Conservation (phyloP, 2,797 vertebrate genomes). For the Mus minutoides region DNA sequence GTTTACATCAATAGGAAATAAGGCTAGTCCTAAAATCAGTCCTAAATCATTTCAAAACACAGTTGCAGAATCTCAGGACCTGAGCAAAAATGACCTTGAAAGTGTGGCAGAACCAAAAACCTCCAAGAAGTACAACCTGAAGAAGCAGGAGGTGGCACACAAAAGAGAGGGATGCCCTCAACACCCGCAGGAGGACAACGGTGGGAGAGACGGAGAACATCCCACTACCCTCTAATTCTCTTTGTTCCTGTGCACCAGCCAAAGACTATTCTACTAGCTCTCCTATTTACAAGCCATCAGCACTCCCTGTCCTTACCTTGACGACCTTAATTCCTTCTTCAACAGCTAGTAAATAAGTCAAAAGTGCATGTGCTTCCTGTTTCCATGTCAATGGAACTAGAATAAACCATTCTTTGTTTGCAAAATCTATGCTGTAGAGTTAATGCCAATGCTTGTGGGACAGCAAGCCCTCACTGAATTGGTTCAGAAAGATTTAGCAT, state of each 20-base stretch:
- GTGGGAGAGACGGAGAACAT: not conserved
- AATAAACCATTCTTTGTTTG: not conserved
- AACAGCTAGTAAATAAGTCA: not conserved
- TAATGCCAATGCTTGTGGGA: not conserved
- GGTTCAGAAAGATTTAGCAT: not conserved
- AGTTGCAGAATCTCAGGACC: not conserved
- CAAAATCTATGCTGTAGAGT: not conserved
- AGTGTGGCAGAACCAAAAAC: not conserved
- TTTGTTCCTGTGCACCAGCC: no score
- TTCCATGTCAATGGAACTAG: no score
- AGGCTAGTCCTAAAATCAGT: not conserved
- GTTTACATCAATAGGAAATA: not conserved
- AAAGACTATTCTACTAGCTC: not conserved
- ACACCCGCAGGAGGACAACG: no score
- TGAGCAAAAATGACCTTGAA: not conserved
- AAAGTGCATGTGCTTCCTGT: not conserved
- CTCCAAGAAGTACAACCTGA: not conserved
- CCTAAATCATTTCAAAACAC: not conserved
- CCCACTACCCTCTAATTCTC: not conserved
- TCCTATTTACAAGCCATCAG: not conserved
- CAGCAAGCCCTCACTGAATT: not conserved
- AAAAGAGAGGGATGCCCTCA: not conserved
- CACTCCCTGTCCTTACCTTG: no score
- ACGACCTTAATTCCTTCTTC: not conserved
- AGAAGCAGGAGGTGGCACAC: not conserved